Percentiles rank a stretch among this genome's conserved stretches.
Conservation (phyloP, 2,113 vertebrate species). For the Eudyptes chrysolophus region DNA sequence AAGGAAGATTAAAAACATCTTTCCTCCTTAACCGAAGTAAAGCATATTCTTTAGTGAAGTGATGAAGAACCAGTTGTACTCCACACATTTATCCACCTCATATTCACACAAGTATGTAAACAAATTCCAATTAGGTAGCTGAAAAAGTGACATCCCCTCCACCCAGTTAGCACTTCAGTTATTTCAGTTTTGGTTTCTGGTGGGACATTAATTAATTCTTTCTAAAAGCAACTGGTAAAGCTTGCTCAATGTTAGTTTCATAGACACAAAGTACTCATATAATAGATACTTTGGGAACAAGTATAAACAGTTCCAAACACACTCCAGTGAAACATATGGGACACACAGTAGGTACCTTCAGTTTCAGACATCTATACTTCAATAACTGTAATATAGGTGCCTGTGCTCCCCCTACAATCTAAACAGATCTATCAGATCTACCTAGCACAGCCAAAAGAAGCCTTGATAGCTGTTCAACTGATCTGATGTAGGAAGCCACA, state of each 20-base stretch:
- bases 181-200: not conserved
- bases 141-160: not conserved
- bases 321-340: not conserved
- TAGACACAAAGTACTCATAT: not conserved
- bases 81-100: not conserved
- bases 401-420: not conserved
- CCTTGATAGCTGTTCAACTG: not conserved
- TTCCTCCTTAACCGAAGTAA: not conserved
- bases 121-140: not conserved
- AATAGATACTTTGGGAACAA: not conserved
- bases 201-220: not conserved
- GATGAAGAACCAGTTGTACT: not conserved
- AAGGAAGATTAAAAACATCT: not conserved
- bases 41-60: not conserved
- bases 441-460: not conserved
- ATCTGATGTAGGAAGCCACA: not conserved
- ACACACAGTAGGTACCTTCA: not conserved
- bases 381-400: not conserved
- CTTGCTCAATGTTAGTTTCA: not conserved
- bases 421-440: not conserved
- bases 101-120: accelerated
- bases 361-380: not conserved
- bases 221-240: not conserved
- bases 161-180: not conserved
- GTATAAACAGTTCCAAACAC: not conserved